A percentile compares a stretch with the other conserved stretches of the same genome.
These are phyloP conservation scores for Drosophila ogumai DNA, from an alignment of 1,140 invertebrate genomes.

Conservation along the genomic window DNA sequence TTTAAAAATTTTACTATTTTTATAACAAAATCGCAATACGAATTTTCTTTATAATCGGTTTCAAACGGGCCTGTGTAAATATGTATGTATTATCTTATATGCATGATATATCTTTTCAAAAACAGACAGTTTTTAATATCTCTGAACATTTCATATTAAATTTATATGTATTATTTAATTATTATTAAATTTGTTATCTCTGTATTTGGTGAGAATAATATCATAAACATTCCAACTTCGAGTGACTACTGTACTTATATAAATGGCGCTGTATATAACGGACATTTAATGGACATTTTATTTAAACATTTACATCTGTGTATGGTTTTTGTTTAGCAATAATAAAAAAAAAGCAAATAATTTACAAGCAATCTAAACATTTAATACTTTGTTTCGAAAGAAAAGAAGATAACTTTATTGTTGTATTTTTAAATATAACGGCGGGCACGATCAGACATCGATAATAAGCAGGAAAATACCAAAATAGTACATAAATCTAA, in stretches of 20 bases:
- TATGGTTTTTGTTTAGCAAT: conserved; percentile 50
- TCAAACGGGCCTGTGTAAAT: conserved; percentile 2
- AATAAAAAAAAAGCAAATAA: conserved; percentile 34
- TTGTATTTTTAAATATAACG: not conserved
- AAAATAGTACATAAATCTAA: too few species aligned
- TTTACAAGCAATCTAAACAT: conserved; percentile 10
- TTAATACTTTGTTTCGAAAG: not conserved
- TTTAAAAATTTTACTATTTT: not conserved
- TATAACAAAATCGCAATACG: not conserved
- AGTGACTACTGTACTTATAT: conserved; percentile 15
- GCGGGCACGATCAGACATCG: not conserved
- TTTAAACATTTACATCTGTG: conserved; percentile 29
- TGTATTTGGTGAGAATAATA: conserved; percentile 3
- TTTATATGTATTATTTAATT: not conserved
- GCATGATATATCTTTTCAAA: not conserved
- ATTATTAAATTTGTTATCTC: conserved; percentile 4
- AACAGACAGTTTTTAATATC: not conserved
- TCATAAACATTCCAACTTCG: not conserved
- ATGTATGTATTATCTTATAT: not conserved
- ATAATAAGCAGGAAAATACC: not conserved
- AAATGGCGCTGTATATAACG: conserved; percentile 34
- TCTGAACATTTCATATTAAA: not conserved
- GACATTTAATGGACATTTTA: conserved; percentile 47
- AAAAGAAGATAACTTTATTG: not conserved
- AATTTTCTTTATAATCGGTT: not conserved